Base-by-base conservation (phyloP, 2,888 invertebrate species). In the Boloria selene region DNA sequence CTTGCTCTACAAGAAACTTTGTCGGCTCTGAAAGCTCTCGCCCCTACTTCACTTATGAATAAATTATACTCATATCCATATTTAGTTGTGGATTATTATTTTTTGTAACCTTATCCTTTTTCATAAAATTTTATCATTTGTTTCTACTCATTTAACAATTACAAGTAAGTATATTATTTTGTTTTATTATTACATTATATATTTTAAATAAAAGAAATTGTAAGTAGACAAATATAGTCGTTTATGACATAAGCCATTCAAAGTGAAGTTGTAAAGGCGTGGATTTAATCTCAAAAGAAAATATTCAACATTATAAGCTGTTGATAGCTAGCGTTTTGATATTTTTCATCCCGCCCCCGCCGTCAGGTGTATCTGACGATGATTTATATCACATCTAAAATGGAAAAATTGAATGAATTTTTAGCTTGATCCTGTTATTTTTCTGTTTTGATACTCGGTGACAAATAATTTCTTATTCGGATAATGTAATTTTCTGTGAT, bases 331-430 rank as follows among this genome's bases (percentile, higher is more conserved):
- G 61, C 65, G 79, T 78, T 84, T 81, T 78, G 77, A 80, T 84
- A 88, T 89, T 86, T 86, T 85, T 86, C 87, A 86, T 79, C 73
- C 79, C 74, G 78, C 77, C 77, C 73, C 74, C 72, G 80, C 74
- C 74, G 81, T 75, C 90, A 89, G 90, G 88, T 90, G 90, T 73
- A 75, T 65, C 75, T 83, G 90, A 87, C 88, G 82, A 84, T 87
- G 89, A 91, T 90, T 89, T 88, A 90, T 86, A 74, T 77, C 75
- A 67, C 74, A 74, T 75, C 77, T 80, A 81, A 83, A 85, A 85
- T 79, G 81, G 78, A 74, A 82, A 81, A 84, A 84, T 85, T 82
- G 77, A 80, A 82, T 82, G 80, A 82, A 79, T 71, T 79, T 80
- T 79, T 75, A 77, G 71, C 79, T 80, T 78, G 75, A 81, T 79